These are phyloP conservation scores for Syngnathus rostellatus DNA, from an alignment of 2,797 vertebrate species.

Conservation along the genomic window DNA sequence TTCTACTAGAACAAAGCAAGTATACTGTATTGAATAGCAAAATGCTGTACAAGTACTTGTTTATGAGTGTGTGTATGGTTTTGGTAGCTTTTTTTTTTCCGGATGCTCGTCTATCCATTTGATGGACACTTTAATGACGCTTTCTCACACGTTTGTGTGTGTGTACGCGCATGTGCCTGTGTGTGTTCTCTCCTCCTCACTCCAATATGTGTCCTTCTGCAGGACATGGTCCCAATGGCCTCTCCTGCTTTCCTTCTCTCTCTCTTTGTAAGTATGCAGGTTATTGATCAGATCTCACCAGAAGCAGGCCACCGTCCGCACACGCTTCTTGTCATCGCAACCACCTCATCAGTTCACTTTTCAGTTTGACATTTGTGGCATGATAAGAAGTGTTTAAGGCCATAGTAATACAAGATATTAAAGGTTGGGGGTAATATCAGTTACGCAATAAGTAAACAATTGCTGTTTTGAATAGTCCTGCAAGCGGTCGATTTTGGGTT, in stretches of 20 bases:
- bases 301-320: constrained; percentile 37
- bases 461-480: not conserved
- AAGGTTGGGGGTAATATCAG: not conserved
- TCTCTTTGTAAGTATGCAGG: constrained; percentile 99
- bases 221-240: constrained; percentile 99
- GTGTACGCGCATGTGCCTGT: constrained; percentile 36
- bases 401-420: not conserved
- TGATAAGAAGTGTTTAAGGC: not conserved
- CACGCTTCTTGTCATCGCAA: constrained; percentile 7
- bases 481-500: not conserved
- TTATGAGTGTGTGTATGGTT: constrained; percentile 1
- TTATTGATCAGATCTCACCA: constrained; percentile 57
- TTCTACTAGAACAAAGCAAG: not conserved
- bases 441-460: not conserved
- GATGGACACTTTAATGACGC: constrained; percentile 42
- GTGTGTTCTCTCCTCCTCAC: constrained; percentile 67
- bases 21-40: not conserved
- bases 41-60: not conserved
- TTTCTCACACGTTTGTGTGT: constrained; percentile 47
- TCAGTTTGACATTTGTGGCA: constrained; percentile 5
- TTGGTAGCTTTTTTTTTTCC: not conserved
- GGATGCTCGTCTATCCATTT: constrained; percentile 6
- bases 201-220: constrained; percentile 93
- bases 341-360: constrained; percentile 5
- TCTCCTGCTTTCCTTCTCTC: constrained; percentile 99